Evolutionary conservation across 2,113 vertebrate species (phyloP), one percentile per base, ranked within the genome.

Genomic region (Pristiophorus japonicus): DNA sequence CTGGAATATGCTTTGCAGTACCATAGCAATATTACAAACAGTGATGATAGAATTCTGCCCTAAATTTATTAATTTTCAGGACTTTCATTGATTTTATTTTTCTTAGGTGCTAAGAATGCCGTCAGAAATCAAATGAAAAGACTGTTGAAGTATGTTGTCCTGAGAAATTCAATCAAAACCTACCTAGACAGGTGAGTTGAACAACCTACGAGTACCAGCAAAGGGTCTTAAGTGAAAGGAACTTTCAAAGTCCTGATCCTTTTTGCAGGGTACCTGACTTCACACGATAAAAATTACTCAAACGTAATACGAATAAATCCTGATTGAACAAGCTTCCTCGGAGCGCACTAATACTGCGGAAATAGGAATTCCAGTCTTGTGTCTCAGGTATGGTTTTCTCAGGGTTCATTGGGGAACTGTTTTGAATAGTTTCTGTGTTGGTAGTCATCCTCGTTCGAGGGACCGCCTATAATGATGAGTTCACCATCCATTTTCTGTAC

Each of bases 101-200:
- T 88, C 6, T 24, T n/a, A 34, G 16, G 87, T 90, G 87, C 62
- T 63, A n/a, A n/a, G n/a, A n/a, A n/a, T n/a, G n/a, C n/a, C n/a
- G 34, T 92, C 88, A 92, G 88, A 92, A 63, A 92, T 63, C n/a
- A 63, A 38, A 92, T 63, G 34, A 92, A 38, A 92, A 92, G 55
- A 16, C 6, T 38, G 59, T 38, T 92, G 88, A 63, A 20, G 34
- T 63, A 22, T 22, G 16, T 63, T 92, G n/a, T 20, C 88, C 55
- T 63, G 59, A n/a, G 87, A 90, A 63, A 65, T 65, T 62, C 34
- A n/a, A 38, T 92, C 88, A 92, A 92, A 63, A 63, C 59, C 4
- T 38, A 18, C 34, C 34, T 8, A 38, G 1, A 5, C n/a, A 92
- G 14, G n/a, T 92, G 14, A 88, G 63, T 63, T 92, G 59, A 92